Percentiles rank a stretch among this genome's conserved stretches.
Conservation (phyloP, 2,888 invertebrate species). For the Lissonota sp. region DNA sequence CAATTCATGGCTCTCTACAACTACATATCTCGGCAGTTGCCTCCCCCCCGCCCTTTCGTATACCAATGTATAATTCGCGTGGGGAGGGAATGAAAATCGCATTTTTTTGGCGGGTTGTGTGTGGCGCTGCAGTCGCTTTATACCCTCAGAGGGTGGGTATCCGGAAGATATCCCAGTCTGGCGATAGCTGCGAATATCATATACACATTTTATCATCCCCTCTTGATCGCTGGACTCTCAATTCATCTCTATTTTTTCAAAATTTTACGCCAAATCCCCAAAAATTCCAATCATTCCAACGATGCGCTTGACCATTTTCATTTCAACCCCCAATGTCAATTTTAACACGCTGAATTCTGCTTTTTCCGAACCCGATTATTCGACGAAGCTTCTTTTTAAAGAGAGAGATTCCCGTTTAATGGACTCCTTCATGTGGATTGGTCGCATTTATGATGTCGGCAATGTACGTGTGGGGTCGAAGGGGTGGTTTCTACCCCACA, state of each 20-base stretch:
- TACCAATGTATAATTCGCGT: constrained; percentile 82
- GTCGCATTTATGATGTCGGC: not conserved
- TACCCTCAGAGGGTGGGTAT: constrained; percentile 37
- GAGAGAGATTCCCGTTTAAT: not conserved
- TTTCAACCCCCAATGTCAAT: no score
- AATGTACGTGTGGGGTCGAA: not conserved
- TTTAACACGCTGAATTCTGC: no score
- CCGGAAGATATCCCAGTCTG: constrained; percentile 13
- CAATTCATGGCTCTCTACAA: constrained; percentile 82
- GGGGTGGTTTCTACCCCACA: constrained; percentile 33
- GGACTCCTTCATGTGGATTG: constrained; percentile 1
- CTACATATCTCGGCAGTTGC: constrained; percentile 77
- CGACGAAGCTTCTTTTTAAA: no score
- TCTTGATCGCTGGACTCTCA: no score
- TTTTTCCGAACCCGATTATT: no score
- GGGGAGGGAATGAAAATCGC: constrained; percentile 79
- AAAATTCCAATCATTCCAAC: no score
- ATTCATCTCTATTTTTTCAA: not conserved
- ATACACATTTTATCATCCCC: constrained; percentile 6
- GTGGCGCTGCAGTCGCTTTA: constrained; percentile 79
- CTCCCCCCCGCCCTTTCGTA: constrained; percentile 53
- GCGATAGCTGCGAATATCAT: not conserved
- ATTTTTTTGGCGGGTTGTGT: constrained; percentile 80
- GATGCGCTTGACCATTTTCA: no score
- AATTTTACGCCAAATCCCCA: not conserved